phyloP scores from a whole-genome alignment of 2,113 vertebrate species.

The Brachyhypopomus gauderio region DNA sequence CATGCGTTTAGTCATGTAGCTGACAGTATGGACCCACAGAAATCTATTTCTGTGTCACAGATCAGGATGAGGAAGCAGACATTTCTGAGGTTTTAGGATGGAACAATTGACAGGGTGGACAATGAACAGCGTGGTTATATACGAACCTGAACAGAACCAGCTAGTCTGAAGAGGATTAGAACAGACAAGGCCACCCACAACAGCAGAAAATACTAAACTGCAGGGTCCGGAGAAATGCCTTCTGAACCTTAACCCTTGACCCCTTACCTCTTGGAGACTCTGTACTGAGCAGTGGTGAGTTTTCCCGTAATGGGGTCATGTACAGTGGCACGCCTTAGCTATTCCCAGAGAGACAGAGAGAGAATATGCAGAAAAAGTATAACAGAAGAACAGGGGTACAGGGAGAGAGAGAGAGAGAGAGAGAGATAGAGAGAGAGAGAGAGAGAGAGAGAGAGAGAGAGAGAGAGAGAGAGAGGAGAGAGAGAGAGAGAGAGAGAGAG shows the following conservation, averaged over 20 bases:
- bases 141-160: no score
- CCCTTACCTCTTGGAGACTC: constrained; percentile 99
- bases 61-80: no score
- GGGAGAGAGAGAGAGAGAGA: constrained; percentile 47
- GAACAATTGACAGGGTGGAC: no score
- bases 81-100: no score
- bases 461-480: constrained; percentile 52
- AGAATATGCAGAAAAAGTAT: constrained; percentile 17
- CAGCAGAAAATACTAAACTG: no score
- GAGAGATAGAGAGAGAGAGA: constrained; percentile 22
- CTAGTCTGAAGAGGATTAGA: no score
- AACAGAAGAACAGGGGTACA: background rate
- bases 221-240: no score
- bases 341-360: constrained; percentile 64
- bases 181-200: no score
- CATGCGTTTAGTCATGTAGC: no score
- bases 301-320: constrained; percentile 96
- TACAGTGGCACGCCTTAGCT: constrained; percentile 97
- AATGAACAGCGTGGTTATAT: no score
- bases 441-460: constrained; percentile 50
- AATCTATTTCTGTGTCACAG: no score
- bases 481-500: constrained; percentile 36
- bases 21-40: no score
- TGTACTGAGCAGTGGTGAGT: constrained; percentile 95
- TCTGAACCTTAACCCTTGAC: constrained; percentile 81